Percentiles rank a stretch among this genome's conserved stretches.
Evolutionary conservation across 2,797 vertebrate species (phyloP).

Genomic region (Cyprinella venusta): DNA sequence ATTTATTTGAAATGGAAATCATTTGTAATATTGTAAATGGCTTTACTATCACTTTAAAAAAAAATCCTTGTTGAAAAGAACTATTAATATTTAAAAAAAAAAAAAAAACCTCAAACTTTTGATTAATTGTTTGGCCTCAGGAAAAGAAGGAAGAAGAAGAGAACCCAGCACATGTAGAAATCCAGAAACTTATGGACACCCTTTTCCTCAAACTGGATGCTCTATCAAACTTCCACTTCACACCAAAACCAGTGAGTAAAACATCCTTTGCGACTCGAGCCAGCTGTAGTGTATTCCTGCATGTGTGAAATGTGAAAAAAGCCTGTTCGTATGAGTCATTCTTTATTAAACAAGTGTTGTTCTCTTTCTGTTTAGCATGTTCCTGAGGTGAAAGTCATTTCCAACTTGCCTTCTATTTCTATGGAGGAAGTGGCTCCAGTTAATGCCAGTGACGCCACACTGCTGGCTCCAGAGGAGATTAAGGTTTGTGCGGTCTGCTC

Average conservation of each 20-base stretch:
- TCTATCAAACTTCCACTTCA: conserved; percentile 98
- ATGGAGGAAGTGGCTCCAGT: conserved; percentile 98
- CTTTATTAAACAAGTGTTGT: background rate
- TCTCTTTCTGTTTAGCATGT: conserved; percentile 72
- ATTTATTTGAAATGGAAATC: background rate
- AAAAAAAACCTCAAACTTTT: too few species aligned
- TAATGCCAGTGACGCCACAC: conserved; percentile 85
- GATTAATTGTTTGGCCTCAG: conserved; percentile 68
- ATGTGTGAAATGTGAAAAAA: background rate
- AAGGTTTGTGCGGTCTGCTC: conserved; percentile 79
- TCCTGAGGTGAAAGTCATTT: conserved; percentile 94
- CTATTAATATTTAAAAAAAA: background rate
- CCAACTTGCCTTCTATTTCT: conserved; percentile 89
- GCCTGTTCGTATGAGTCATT: background rate
- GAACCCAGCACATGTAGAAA: conserved; percentile 91
- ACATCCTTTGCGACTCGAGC: background rate
- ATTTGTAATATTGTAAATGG: background rate
- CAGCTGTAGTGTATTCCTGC: background rate
- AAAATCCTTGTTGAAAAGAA: background rate
- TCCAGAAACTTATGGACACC: conserved; percentile 92
- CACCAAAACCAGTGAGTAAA: conserved; percentile 90
- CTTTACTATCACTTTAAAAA: background rate
- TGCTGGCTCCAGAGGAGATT: conserved; percentile 96
- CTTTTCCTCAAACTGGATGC: conserved; percentile 94
- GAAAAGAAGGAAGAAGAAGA: conserved; percentile 88